phyloP scores from a whole-genome alignment of 2,797 vertebrate species.

The Channallabes apus region DNA sequence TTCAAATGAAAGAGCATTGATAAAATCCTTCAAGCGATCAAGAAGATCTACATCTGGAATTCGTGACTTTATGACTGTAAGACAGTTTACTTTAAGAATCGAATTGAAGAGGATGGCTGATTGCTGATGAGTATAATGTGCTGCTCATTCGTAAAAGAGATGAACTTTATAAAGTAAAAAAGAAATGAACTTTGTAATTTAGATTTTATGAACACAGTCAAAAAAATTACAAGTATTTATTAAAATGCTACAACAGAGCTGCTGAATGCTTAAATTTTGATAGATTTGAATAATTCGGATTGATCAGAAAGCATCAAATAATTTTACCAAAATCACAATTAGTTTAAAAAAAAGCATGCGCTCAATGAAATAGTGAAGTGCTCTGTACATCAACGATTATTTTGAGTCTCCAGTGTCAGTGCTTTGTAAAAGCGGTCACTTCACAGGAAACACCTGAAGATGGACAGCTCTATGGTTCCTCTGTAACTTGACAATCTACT shows the following conservation, averaged over 20 bases:
- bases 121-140: conserved; percentile 10
- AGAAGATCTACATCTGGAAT: conserved; percentile 17
- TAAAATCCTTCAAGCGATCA: conserved; percentile 12
- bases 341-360: background rate
- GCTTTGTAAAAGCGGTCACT: background rate
- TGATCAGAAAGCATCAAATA: background rate
- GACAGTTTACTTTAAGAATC: background rate
- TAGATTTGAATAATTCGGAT: background rate
- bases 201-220: background rate
- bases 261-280: background rate
- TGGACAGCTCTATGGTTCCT: no score
- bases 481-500: background rate
- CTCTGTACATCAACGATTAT: background rate
- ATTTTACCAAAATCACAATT: background rate
- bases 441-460: background rate
- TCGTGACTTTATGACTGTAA: background rate
- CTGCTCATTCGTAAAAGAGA: conserved; percentile 5
- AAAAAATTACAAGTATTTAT: background rate
- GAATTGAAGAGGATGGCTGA: background rate
- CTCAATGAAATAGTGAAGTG: background rate
- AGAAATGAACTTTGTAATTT: background rate
- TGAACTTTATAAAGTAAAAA: background rate
- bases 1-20: conserved; percentile 29
- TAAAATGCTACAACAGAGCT: no score
- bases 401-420: background rate